These are phyloP conservation scores for Drosophila repletoides DNA, from an alignment of 1,140 invertebrate genomes.

Conservation along the genomic window DNA sequence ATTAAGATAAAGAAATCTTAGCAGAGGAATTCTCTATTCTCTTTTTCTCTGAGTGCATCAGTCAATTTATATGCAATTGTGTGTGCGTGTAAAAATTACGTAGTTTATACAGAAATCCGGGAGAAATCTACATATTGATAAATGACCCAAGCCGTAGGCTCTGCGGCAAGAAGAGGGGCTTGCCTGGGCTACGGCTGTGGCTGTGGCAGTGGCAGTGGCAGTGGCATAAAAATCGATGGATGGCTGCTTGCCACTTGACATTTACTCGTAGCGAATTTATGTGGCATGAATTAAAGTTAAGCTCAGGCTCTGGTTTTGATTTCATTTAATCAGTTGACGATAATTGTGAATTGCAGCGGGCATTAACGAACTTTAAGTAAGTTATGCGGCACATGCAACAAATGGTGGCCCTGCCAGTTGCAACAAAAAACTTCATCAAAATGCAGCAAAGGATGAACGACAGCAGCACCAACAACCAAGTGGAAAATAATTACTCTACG, in stretches of 20 bases:
- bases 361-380: conserved; percentile 67
- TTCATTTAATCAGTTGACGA: conserved; percentile 60
- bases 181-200: too few relatives aligned
- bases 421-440: conserved; percentile 58
- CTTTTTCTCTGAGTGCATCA: too few relatives aligned
- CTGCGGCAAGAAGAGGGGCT: too few relatives aligned
- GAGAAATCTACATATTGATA: conserved; percentile 76
- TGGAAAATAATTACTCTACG: conserved; percentile 73
- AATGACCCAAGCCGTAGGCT: conserved; percentile 63
- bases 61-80: conserved; percentile 70
- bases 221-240: conserved; percentile 62
- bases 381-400: conserved; percentile 58
- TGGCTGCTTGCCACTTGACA: conserved; percentile 49
- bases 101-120: conserved; percentile 47
- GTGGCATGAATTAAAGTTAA: conserved; percentile 27
- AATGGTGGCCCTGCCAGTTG: conserved; percentile 27
- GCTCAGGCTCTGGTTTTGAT: conserved; percentile 46
- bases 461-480: conserved; percentile 53
- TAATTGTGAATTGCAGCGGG: conserved; percentile 44
- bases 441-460: conserved; percentile 40
- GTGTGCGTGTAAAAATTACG: conserved; percentile 62
- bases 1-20: too few relatives aligned
- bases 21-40: too few relatives aligned
- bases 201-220: too few relatives aligned
- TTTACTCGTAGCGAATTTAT: conserved; percentile 49